Base-by-base conservation (phyloP, 1,140 invertebrate genomes). In the Kradibia gibbosae region DNA sequence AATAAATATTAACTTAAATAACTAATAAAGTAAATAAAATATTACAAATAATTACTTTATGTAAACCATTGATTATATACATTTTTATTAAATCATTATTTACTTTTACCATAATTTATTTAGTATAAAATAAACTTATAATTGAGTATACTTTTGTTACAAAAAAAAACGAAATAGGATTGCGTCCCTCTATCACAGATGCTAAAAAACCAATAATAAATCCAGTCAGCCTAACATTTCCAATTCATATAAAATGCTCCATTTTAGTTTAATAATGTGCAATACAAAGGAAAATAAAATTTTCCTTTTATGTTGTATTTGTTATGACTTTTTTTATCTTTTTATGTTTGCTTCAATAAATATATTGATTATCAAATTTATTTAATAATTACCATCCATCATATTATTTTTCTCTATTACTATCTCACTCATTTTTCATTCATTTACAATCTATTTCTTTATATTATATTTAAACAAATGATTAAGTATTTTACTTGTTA, bases 1-100 rank as follows among this genome's bases (percentile, higher is more conserved):
- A 91, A 91, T 91, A 91, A 91, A 91, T 91, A 90, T 85, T 87
- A 84, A 85, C 87, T 90, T 89, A 89, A 90, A 91, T 90, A 90
- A 88, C 88, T 84, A 86, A 87, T 90, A 90, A 88, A 88, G 86
- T 88, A 88, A 91, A 88, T 91, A 91, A 90, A 86, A 89, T 91
- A 91, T 82, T 88, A 88, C 84, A 87, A 90, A 91, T 90, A 91
- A 89, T 90, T 89, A 88, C 88, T 89, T 84, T 82, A 87, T 83
- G 71, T 87, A 78, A 83, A 85, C 81, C 34, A 78, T 83, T 39
- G 28, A 31, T 3, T 34, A 73, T 15, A 55, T 53, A 60, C 25
- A 25, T 80, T 22, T 48, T 1, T 74, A 75, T 62, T 55, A 45
- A 48, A 73, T 53, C 67, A 57, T 78, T 67, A 62, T 60, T 62